A percentile compares a stretch with the other conserved stretches of the same genome.
Conservation (phyloP, 2,113 vertebrate genomes). For the Pholis gunnellus region DNA sequence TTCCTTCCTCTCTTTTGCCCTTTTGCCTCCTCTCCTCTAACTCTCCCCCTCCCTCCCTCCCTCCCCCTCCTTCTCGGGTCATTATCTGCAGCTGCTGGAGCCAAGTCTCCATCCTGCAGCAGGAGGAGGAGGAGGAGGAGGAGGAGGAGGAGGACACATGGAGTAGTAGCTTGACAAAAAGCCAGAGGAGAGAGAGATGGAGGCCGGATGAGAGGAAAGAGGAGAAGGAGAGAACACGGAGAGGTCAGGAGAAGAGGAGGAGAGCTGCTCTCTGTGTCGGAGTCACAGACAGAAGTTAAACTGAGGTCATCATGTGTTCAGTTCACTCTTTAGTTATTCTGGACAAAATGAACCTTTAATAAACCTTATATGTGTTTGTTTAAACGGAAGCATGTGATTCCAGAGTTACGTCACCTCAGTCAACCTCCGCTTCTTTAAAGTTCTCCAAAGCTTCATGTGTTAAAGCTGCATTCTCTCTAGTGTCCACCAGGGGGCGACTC, state of each 20-base stretch:
- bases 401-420: no score
- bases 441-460: no score
- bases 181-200: conserved; percentile 7
- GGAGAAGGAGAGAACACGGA: not conserved
- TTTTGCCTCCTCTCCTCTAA: conserved; percentile 27
- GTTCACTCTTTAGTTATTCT: no score
- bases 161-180: not conserved
- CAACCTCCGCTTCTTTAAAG: no score
- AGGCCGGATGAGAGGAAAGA: conserved; percentile 24
- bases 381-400: no score
- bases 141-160: not conserved
- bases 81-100: conserved; percentile 57
- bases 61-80: conserved; percentile 26
- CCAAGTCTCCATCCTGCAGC: conserved; percentile 59
- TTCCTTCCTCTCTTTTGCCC: conserved; percentile 1
- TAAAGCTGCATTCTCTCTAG: no score
- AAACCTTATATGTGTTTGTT: no score
- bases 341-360: no score
- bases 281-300: not conserved
- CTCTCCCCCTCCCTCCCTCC: conserved; percentile 6
- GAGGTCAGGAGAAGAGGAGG: conserved; percentile 6
- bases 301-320: not conserved
- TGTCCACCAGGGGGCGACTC: no score
- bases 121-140: conserved; percentile 15
- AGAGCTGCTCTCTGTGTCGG: no score